A percentile compares a stretch with the other conserved stretches of the same genome.
phyloP scores from a whole-genome alignment of 2,113 vertebrate species.

The Grammomys surdaster region DNA sequence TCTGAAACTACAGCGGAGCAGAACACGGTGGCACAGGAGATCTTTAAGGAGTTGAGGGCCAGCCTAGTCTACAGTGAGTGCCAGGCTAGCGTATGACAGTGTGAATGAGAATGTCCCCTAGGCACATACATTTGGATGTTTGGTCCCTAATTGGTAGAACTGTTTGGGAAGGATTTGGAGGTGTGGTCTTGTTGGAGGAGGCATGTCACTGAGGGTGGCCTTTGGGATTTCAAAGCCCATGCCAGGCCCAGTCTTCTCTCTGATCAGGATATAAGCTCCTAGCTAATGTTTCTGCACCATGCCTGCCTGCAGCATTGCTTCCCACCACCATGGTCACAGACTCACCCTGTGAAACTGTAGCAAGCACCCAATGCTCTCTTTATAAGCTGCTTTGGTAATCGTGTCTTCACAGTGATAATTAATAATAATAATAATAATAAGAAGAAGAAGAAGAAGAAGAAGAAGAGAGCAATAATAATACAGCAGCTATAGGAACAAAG shows the following conservation, averaged over 20 bases:
- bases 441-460: no score
- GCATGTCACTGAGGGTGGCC: neutral
- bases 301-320: neutral
- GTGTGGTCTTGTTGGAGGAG: neutral
- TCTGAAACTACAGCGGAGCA: neutral
- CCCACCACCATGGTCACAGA: neutral
- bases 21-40: neutral
- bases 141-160: neutral
- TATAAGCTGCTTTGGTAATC: neutral
- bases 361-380: neutral
- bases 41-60: neutral
- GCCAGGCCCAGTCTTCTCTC: neutral
- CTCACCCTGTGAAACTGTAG: neutral
- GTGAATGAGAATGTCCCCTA: neutral
- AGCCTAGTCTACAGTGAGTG: neutral
- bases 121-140: neutral
- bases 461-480: neutral
- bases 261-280: neutral
- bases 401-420: neutral
- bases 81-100: neutral
- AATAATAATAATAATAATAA: neutral
- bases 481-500: neutral
- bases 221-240: neutral
- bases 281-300: neutral
- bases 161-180: neutral